A percentile compares a stretch with the other conserved stretches of the same genome.
Conservation (phyloP, 2,113 vertebrate species). For the Ptilonorhynchus violaceus region DNA sequence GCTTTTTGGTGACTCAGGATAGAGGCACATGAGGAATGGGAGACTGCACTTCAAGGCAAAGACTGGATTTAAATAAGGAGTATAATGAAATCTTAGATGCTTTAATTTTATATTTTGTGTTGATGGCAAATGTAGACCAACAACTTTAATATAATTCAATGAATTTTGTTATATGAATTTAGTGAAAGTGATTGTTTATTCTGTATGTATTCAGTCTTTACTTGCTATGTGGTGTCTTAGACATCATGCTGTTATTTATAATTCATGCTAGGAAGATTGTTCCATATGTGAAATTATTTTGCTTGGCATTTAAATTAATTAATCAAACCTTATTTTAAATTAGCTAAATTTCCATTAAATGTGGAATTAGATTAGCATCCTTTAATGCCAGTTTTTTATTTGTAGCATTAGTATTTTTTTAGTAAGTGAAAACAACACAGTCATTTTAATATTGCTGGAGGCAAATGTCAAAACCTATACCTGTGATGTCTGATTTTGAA, state of each 20-base stretch:
- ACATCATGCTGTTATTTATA: not conserved
- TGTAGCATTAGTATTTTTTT: not conserved
- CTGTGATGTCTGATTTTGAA: not conserved
- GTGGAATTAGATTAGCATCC: not conserved
- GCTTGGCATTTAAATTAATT: not conserved
- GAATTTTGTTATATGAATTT: not conserved
- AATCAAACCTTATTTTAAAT: not conserved
- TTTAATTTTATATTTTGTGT: not conserved
- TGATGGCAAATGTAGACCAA: not conserved
- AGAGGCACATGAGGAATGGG: not conserved
- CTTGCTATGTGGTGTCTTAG: not conserved
- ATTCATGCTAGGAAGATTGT: not conserved
- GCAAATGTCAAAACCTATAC: not conserved
- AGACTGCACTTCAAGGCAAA: not conserved
- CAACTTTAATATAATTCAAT: not conserved
- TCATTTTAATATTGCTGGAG: not conserved
- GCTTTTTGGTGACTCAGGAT: not conserved
- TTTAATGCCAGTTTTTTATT: not conserved
- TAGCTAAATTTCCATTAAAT: too few species aligned
- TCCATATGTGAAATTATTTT: constrained; percentile 9
- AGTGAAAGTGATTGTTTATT: not conserved
- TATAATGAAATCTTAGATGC: not conserved
- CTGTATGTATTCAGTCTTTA: not conserved
- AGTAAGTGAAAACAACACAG: not conserved
- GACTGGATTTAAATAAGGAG: not conserved